phyloP scores from a whole-genome alignment of 1,140 invertebrate species.

The Microplitis mediator region DNA sequence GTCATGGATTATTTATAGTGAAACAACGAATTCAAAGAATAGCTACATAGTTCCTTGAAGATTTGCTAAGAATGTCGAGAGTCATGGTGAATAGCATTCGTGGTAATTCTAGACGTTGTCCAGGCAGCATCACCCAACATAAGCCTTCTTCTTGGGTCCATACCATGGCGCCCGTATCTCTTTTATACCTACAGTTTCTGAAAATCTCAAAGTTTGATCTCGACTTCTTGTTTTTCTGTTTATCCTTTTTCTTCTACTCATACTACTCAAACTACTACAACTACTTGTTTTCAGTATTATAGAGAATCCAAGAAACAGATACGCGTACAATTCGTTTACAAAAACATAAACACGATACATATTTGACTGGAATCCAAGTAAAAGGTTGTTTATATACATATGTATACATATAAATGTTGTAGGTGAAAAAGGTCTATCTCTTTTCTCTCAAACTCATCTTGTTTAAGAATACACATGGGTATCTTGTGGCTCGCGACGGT shows the following conservation, averaged over 20 bases:
- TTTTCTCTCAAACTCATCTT: background rate
- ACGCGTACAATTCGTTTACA: slow-evolving; percentile 20
- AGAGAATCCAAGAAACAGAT: background rate
- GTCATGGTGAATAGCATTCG: slow-evolving; percentile 22
- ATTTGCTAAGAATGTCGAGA: slow-evolving; percentile 30
- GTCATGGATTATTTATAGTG: background rate
- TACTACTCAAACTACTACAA: background rate
- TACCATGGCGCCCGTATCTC: slow-evolving; percentile 53
- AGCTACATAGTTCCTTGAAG: slow-evolving; percentile 21
- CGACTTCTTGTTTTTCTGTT: slow-evolving; percentile 7
- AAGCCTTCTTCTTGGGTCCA: slow-evolving; percentile 30
- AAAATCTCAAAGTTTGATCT: slow-evolving; percentile 57
- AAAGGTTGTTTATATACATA: background rate
- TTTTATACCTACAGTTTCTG: slow-evolving; percentile 52
- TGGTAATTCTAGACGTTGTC: slow-evolving; percentile 54
- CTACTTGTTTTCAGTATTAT: background rate
- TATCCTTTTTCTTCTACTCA: background rate
- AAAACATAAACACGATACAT: slow-evolving; percentile 31
- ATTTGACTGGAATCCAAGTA: slow-evolving; percentile 10
- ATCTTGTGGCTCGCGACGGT: slow-evolving; percentile 48
- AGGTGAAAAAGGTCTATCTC: slow-evolving; percentile 8
- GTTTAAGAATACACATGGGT: background rate
- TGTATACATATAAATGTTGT: slow-evolving; percentile 4
- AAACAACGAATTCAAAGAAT: slow-evolving; percentile 23
- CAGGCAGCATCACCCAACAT: slow-evolving; percentile 31